These are phyloP conservation scores for Ernsta delagoae DNA, from an alignment of 2,888 invertebrate species.

Conservation along the genomic window DNA sequence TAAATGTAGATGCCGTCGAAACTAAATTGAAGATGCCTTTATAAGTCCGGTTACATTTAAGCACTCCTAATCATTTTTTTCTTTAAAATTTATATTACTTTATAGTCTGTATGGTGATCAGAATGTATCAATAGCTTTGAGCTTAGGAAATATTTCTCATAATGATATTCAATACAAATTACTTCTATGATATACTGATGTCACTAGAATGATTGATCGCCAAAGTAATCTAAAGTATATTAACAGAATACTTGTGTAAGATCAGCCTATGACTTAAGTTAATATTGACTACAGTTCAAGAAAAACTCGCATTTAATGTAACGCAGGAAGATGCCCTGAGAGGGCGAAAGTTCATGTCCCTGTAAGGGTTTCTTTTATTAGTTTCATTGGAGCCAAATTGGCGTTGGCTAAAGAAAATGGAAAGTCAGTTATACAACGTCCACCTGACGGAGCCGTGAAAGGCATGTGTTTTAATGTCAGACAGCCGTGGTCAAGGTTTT, in stretches of 20 bases:
- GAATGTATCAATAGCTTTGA: neutral
- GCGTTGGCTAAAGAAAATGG: constrained; percentile 68
- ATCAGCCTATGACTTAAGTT: neutral
- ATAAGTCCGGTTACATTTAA: too few relatives aligned
- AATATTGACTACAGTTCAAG: neutral
- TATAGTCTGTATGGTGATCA: neutral
- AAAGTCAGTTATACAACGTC: constrained; percentile 82
- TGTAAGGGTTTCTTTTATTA: constrained; percentile 5
- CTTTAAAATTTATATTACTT: too few relatives aligned
- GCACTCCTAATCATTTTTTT: too few relatives aligned
- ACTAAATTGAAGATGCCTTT: too few relatives aligned
- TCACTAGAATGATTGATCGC: constrained; percentile 18
- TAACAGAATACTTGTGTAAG: neutral
- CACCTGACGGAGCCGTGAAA: constrained; percentile 81
- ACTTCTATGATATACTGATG: constrained; percentile 15
- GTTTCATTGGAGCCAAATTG: constrained; percentile 21
- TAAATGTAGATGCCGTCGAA: neutral
- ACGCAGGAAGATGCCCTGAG: neutral
- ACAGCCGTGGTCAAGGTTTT: constrained; percentile 80
- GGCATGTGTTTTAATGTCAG: constrained; percentile 80
- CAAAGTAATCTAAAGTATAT: constrained; percentile 17
- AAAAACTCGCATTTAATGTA: neutral
- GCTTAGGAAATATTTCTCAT: constrained; percentile 14
- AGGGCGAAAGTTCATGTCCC: neutral
- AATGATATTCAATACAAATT: constrained; percentile 15